Conservation (phyloP, 1,140 invertebrate genomes). For the Hyles vespertilio region DNA sequence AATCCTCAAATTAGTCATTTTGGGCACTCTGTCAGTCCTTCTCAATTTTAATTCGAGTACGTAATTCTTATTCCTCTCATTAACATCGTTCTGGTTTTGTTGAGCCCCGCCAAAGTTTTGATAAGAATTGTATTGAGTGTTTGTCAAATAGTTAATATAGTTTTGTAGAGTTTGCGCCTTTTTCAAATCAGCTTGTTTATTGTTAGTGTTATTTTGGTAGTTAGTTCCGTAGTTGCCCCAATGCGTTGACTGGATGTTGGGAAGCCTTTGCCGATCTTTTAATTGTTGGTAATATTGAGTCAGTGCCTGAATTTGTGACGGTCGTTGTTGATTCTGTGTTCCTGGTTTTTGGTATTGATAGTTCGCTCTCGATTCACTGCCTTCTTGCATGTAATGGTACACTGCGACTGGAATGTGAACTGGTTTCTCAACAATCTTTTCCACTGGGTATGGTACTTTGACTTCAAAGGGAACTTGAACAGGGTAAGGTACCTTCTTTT, state of each 20-base stretch:
- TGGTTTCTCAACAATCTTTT: constrained; percentile 66
- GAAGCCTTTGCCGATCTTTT: constrained; percentile 34
- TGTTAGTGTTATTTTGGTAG: constrained; percentile 45
- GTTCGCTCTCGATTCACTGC: constrained; percentile 5
- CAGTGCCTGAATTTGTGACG: constrained; percentile 2
- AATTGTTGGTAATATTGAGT: constrained; percentile 19
- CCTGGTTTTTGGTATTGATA: constrained; percentile 13
- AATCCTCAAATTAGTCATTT: constrained; percentile 78
- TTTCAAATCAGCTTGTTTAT: constrained; percentile 14
- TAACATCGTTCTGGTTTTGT: constrained; percentile 32
- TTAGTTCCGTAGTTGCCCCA: constrained; percentile 59
- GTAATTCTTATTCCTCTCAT: constrained; percentile 45
- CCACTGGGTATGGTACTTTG: constrained; percentile 74
- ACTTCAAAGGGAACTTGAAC: constrained; percentile 75
- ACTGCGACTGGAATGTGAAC: constrained; percentile 49
- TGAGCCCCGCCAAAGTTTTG: constrained; percentile 39
- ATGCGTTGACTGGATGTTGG: constrained; percentile 32
- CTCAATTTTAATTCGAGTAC: constrained; percentile 43
- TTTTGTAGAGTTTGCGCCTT: constrained; percentile 17
- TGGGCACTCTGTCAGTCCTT: constrained; percentile 75
- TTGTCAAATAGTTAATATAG: constrained; percentile 32
- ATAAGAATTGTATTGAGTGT: constrained; percentile 15
- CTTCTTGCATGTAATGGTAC: constrained; percentile 21
- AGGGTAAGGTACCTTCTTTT: constrained; percentile 73
- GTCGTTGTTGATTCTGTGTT: not conserved